Conservation (phyloP, 2,113 vertebrate genomes). For the Otolemur garnettii region DNA sequence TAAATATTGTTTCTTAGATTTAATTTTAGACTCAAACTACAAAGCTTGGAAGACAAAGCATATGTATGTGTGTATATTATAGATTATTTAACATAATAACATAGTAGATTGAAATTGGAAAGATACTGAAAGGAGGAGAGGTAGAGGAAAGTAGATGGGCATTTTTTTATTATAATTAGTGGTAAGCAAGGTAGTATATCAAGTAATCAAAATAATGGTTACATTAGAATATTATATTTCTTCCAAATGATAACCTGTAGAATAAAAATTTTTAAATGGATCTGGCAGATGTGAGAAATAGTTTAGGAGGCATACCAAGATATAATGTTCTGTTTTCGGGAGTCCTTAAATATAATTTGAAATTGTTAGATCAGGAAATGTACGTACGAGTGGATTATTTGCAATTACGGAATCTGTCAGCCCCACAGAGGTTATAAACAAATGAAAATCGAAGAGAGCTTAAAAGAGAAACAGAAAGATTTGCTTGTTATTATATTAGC, state of each 20-base stretch:
- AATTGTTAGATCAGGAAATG: neutral
- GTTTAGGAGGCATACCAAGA: neutral
- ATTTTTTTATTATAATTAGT: neutral
- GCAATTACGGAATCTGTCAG: neutral
- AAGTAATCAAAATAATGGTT: neutral
- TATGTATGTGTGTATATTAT: neutral
- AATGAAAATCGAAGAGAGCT: neutral
- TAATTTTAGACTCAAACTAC: neutral
- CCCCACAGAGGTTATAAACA: neutral
- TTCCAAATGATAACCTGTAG: neutral
- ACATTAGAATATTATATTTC: neutral
- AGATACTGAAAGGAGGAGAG: neutral
- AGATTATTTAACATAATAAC: conserved; percentile 9
- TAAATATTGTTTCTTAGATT: neutral
- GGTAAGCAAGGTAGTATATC: neutral
- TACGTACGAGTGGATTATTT: neutral
- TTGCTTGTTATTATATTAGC: neutral
- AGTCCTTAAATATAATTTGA: neutral
- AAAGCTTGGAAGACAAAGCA: neutral
- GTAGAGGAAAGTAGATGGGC: neutral
- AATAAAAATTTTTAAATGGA: neutral
- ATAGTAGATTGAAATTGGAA: neutral
- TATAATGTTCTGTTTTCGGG: neutral
- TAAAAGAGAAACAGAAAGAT: neutral
- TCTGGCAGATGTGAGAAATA: neutral